Percentiles rank a stretch among this genome's conserved stretches.
Conservation (phyloP, 2,797 vertebrate genomes). For the Vireo griseus region DNA sequence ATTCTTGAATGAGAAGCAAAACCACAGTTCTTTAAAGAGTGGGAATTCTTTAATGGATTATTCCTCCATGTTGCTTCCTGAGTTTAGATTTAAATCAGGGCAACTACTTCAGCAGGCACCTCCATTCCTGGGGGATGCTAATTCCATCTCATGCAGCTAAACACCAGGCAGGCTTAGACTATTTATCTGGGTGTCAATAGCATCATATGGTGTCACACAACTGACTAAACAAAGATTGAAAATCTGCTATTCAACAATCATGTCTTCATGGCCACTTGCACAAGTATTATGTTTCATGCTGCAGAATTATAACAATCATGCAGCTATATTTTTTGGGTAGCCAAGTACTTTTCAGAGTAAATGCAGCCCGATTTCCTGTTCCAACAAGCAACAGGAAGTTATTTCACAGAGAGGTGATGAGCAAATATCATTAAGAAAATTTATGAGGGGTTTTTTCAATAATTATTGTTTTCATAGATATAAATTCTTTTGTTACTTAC, state of each 20-base stretch:
- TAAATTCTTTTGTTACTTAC: slow-evolving; percentile 18
- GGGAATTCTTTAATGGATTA: slow-evolving; percentile 23
- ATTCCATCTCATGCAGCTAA: background rate
- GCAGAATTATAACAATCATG: background rate
- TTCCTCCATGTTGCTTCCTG: background rate
- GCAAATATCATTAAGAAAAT: slow-evolving; percentile 27
- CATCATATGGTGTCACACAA: background rate
- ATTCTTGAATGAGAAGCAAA: background rate
- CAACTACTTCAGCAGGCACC: background rate
- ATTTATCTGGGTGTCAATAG: background rate
- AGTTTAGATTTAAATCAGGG: slow-evolving; percentile 9
- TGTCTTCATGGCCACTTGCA: slow-evolving; percentile 4
- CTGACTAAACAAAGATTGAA: slow-evolving; percentile 30
- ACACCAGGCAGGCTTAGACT: background rate
- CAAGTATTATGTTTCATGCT: background rate
- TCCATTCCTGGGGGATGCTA: background rate
- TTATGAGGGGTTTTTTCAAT: background rate
- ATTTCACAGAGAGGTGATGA: slow-evolving; percentile 17
- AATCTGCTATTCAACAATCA: background rate
- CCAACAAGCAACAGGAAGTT: background rate
- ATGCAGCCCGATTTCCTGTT: background rate
- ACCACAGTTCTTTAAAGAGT: background rate
- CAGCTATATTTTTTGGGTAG: background rate
- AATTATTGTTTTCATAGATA: slow-evolving; percentile 16
- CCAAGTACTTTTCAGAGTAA: background rate